Base-by-base conservation (phyloP, 2,113 vertebrate species). In the Charina bottae region DNA sequence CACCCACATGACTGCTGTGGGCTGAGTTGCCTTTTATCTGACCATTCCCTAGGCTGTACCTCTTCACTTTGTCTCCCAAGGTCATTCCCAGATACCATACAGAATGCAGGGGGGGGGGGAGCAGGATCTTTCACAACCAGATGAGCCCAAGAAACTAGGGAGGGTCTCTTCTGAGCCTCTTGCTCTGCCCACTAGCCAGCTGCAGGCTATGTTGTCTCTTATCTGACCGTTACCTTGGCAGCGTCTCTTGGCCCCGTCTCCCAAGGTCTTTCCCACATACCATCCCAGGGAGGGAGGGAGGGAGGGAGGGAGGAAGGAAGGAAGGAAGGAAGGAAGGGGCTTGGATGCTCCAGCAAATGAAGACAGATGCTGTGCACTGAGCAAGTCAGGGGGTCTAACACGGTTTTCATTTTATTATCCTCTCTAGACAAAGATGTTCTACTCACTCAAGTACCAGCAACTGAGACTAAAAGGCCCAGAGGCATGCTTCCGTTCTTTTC, bases 401-500 rank as follows among this genome's bases (percentile, higher is more conserved):
- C 62, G 13, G 62, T 68, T 37, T 89, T 64, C 64, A 24, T 72
- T 89, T 89, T 72, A n/a, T 54, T 68, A 55, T 89, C 13, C 49
- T 59, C 85, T 49, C 83, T 46, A 62, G 83, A 53, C 58, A 33
- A 21, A 49, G 90, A 62, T 85, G n/a, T 53, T 85, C 90, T 49
- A 85, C 83, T 89, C n/a, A 37, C 23, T 78, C 62, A 55, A 55
- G 62, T 19, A 85, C 42, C 83, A 90, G 59, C 90, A 28, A 85
- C 90, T 54, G 83, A 53, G 83, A 53, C 56, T 59, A 3, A 58
- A 59, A 90, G 89, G 54, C 72, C 83, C 83, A 85, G 53, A 64
- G 90, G 59, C 90, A 55, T 62, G 21, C 23, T 91, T 91, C 59
- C 24, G 59, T 55, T 68, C 83, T 64, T 60, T 91, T 86, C 59